A percentile compares a stretch with the other conserved stretches of the same genome.
These are phyloP conservation scores for Tipula helvola DNA, from an alignment of 2,888 invertebrate species.

Conservation along the genomic window DNA sequence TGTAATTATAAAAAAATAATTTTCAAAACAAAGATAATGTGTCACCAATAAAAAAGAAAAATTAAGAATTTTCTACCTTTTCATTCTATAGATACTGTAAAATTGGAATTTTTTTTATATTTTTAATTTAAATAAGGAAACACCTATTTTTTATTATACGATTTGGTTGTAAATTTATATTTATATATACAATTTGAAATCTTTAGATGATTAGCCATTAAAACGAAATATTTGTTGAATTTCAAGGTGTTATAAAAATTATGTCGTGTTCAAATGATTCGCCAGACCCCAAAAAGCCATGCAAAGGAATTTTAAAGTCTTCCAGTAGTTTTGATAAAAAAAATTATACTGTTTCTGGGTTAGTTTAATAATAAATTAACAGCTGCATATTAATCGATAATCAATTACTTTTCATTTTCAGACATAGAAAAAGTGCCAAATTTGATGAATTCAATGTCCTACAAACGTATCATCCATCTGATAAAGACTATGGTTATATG, in stretches of 20 bases:
- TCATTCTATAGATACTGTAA: neutral
- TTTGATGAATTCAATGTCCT: conserved; percentile 99
- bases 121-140: neutral
- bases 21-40: neutral
- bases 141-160: neutral
- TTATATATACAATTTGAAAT: neutral
- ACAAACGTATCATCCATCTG: conserved; percentile 92
- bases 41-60: neutral
- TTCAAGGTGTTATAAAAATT: neutral
- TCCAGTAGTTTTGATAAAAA: conserved; percentile 81
- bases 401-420: conserved; percentile 17
- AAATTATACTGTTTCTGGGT: conserved; percentile 10
- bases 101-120: neutral
- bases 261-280: conserved; percentile 25
- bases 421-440: conserved; percentile 53
- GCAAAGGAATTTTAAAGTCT: conserved; percentile 79
- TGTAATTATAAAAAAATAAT: neutral
- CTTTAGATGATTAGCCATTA: neutral
- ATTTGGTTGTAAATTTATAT: neutral
- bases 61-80: neutral
- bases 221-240: neutral
- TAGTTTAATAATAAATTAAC: neutral
- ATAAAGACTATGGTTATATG: conserved; percentile 99
- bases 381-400: neutral
- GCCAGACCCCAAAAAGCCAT: conserved; percentile 34